A percentile compares a stretch with the other conserved stretches of the same genome.
Evolutionary conservation across 1,140 invertebrate genomes (phyloP).

Genomic region (Plectus sambesii): DNA sequence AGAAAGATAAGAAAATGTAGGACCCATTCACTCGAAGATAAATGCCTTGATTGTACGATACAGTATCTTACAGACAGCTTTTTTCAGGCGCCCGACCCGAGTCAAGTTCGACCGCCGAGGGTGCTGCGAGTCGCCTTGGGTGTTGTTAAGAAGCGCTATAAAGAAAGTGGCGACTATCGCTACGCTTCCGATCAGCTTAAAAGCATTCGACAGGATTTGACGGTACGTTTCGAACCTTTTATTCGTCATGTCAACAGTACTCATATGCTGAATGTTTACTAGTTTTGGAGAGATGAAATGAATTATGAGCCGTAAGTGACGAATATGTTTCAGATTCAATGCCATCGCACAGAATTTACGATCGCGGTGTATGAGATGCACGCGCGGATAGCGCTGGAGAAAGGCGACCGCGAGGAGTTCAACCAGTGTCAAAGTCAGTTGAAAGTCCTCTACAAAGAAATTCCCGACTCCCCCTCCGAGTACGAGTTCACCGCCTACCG

Average conservation of each 20-base stretch:
- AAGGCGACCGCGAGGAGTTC: constrained; percentile 93
- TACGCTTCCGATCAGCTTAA: constrained; percentile 96
- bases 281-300: constrained; percentile 13
- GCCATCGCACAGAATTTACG: constrained; percentile 80
- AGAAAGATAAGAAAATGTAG: background rate
- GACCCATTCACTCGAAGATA: background rate
- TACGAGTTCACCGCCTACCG: constrained; percentile 86
- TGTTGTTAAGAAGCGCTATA: constrained; percentile 81
- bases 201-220: constrained; percentile 93
- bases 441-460: constrained; percentile 72
- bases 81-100: constrained; percentile 71
- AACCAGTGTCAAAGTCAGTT: constrained; percentile 97
- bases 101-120: constrained; percentile 73
- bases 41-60: constrained; percentile 8
- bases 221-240: constrained; percentile 56
- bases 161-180: constrained; percentile 74
- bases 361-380: constrained; percentile 95
- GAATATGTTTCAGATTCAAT: constrained; percentile 64
- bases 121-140: constrained; percentile 70
- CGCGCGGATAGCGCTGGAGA: constrained; percentile 87
- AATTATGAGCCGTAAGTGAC: constrained; percentile 11
- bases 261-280: constrained; percentile 11
- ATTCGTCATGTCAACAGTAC: constrained; percentile 13
- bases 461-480: constrained; percentile 58
- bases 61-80: constrained; percentile 13